phyloP scores from a whole-genome alignment of 2,888 invertebrate species.

The Tridacna gigas region DNA sequence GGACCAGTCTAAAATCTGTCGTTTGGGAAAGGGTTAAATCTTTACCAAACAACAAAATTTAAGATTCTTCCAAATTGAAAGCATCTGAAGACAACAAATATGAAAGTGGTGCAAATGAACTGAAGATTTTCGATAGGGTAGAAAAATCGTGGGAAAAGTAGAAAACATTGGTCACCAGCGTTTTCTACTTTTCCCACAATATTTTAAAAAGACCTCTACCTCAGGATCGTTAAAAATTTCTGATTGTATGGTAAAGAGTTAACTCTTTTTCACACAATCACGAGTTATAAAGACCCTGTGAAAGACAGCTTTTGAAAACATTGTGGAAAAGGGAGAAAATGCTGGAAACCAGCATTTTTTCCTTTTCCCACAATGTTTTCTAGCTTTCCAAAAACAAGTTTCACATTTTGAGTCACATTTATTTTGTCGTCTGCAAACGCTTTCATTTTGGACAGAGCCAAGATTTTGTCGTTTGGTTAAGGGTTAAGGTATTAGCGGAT shows the following conservation, averaged over 20 bases:
- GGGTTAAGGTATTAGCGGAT: not conserved
- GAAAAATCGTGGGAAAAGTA: not conserved
- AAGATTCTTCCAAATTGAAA: too few relatives aligned
- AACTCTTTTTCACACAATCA: not conserved
- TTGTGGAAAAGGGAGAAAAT: not conserved
- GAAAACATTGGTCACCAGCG: not conserved
- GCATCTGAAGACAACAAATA: too few relatives aligned
- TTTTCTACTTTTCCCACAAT: not conserved
- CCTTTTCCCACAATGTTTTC: not conserved
- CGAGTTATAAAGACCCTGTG: not conserved
- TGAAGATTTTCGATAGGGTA: not conserved
- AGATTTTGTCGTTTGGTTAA: not conserved
- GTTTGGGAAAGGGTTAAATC: too few relatives aligned
- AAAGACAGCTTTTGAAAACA: not conserved
- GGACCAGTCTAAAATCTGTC: too few relatives aligned
- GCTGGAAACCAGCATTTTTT: not conserved
- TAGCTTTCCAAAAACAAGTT: too few relatives aligned
- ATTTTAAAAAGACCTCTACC: too few relatives aligned
- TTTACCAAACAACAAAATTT: too few relatives aligned
- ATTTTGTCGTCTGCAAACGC: too few relatives aligned
- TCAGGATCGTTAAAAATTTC: too few relatives aligned
- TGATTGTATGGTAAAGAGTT: not conserved
- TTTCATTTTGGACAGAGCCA: not conserved
- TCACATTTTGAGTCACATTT: too few relatives aligned
- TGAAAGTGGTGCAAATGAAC: not conserved